These are phyloP conservation scores for Enhydra lutris DNA, from an alignment of 2,113 vertebrate species.

Conservation along the genomic window DNA sequence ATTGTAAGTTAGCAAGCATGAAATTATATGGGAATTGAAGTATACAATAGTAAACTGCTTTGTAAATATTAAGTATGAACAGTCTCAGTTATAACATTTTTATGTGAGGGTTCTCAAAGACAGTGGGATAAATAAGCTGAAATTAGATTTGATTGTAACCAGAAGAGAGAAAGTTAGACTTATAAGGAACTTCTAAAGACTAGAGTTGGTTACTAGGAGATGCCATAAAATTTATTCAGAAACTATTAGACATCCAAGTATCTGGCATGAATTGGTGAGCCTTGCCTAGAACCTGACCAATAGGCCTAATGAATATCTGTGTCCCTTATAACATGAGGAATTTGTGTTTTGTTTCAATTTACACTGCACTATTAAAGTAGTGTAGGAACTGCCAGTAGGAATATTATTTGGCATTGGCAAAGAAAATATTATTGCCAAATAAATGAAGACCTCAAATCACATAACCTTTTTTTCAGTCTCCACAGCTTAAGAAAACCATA, in stretches of 20 bases:
- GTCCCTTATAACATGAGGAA: background rate
- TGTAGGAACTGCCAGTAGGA: background rate
- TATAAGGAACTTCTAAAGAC: background rate
- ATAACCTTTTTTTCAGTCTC: background rate
- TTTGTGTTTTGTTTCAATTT: background rate
- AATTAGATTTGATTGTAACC: background rate
- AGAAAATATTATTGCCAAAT: background rate
- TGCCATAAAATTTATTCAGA: background rate
- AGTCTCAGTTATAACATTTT: background rate
- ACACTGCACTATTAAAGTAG: background rate
- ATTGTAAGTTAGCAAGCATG: background rate
- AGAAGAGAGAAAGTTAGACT: background rate
- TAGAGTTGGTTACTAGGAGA: background rate
- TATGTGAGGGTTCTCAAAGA: constrained; percentile 15
- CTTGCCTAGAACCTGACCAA: background rate
- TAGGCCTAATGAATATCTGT: background rate
- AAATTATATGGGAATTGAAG: background rate
- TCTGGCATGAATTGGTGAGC: background rate
- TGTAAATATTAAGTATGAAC: constrained; percentile 17
- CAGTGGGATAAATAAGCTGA: background rate
- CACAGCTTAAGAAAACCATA: constrained; percentile 8
- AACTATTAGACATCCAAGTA: background rate
- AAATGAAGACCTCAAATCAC: background rate
- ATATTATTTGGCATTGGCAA: background rate
- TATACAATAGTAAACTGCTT: background rate